Evolutionary conservation across 2,888 invertebrate genomes (phyloP).

Genomic region (Strigamia crassipes): DNA sequence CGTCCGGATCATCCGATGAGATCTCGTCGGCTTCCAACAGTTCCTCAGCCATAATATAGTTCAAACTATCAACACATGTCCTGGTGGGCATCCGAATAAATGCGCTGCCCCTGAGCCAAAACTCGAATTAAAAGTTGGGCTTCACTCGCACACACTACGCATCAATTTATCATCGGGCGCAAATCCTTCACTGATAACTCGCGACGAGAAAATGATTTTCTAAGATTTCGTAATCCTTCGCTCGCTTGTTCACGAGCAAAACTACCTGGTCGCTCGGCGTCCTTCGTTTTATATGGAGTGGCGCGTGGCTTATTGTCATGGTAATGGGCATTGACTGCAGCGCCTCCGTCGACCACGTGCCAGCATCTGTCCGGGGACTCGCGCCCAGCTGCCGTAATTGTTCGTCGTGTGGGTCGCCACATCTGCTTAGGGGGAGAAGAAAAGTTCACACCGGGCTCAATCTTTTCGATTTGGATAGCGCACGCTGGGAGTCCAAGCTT

Average conservation of each 20-base stretch:
- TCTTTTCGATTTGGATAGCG: slow-evolving; percentile 39
- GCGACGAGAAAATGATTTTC: not conserved
- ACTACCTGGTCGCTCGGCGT: slow-evolving; percentile 13
- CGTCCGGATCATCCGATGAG: slow-evolving; percentile 11
- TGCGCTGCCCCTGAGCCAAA: not conserved
- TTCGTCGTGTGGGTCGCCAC: slow-evolving; percentile 42
- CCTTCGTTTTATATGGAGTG: slow-evolving; percentile 38
- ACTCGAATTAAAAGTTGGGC: not conserved
- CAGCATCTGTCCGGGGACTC: slow-evolving; percentile 44
- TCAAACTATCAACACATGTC: slow-evolving; percentile 16
- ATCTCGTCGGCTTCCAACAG: slow-evolving; percentile 27
- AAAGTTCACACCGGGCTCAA: slow-evolving; percentile 40
- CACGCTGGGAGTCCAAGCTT: slow-evolving; percentile 22
- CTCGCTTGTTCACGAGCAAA: not conserved
- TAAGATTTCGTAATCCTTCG: not conserved
- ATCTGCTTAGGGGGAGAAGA: slow-evolving; percentile 42
- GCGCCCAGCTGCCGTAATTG: slow-evolving; percentile 42
- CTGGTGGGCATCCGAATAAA: slow-evolving; percentile 16
- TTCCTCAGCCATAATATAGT: slow-evolving; percentile 19
- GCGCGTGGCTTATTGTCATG: slow-evolving; percentile 41
- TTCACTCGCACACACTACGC: not conserved
- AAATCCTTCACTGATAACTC: not conserved
- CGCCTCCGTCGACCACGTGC: slow-evolving; percentile 41
- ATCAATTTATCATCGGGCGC: not conserved
- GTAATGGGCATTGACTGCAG: slow-evolving; percentile 43